Evolutionary conservation across 2,113 vertebrate genomes (phyloP), one percentile per base, ranked within the genome.

Genomic region (Megaceryle torquata): DNA sequence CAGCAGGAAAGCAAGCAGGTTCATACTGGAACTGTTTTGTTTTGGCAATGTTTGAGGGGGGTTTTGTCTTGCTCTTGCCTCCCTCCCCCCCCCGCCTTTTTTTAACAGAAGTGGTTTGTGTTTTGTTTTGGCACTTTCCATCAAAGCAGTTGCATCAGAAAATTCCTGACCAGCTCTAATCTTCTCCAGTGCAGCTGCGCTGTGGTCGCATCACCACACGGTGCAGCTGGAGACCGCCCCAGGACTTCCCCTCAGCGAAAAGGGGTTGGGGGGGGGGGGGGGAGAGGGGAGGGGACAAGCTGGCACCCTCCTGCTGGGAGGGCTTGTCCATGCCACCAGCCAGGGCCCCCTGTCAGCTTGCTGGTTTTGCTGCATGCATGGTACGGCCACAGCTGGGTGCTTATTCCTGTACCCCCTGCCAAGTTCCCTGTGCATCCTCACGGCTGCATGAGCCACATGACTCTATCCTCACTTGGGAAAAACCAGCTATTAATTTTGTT

Each of bases 111-210:
- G 76, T 60, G 69, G 91, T 91, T 96, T 84, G 57, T 3, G 0
- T 92, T 96, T 87, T 9, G 0, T 63, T 88, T 81, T 92, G 93
- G 91, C 89, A 87, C 91, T 88, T 96, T 82, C 74, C 89, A 82
- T 92, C 84, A 89, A 92, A 97, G 95, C 35, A 82, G 61, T 93
- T 96, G 95, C 94, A 95, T 95, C 93, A 97, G 96, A 94, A 97
- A 95, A 96, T 93, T 95, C 88, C 83, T 89, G 82, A 74, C 88
- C 89, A 67, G 54, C 64, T 79, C 84, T 94, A 93, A 91, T 80
- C 93, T 95, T 29, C 91, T 59, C 3, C 50, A 29, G 82, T 5
- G 31, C 96, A 96, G 95, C 85, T 95, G 91, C 1, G 3, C 65
- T 94, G 91, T 1, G 64, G 91, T 96, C 43, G 2, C 93, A 77